A percentile compares a stretch with the other conserved stretches of the same genome.
phyloP scores from a whole-genome alignment of 2,888 invertebrate genomes.

The Drosophila bunnanda region DNA sequence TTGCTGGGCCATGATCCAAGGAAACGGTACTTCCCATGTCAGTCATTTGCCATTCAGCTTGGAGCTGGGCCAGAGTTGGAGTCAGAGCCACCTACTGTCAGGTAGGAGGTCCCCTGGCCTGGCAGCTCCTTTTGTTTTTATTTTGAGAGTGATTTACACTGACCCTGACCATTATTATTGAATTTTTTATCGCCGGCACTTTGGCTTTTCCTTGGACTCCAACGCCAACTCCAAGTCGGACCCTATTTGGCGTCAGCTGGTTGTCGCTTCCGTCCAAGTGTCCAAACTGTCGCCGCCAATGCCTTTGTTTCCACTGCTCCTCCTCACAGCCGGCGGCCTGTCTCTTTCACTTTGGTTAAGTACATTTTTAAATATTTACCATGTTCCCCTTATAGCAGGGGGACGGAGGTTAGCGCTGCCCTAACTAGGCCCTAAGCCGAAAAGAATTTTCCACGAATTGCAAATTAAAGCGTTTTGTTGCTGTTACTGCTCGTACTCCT shows the following conservation, averaged over 20 bases:
- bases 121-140: conserved; percentile 9
- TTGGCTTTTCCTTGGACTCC: neutral
- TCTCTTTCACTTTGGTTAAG: conserved; percentile 78
- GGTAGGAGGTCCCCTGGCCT: conserved; percentile 27
- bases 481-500: conserved; percentile 18
- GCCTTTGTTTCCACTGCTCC: conserved; percentile 39
- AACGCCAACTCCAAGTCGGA: neutral
- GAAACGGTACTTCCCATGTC: conserved; percentile 71
- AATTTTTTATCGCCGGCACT: conserved; percentile 42
- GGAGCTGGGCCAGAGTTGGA: neutral
- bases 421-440: conserved; percentile 60
- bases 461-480: conserved; percentile 77
- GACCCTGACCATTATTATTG: conserved; percentile 69
- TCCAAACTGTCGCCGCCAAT: conserved; percentile 73
- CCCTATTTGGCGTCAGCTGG: conserved; percentile 62
- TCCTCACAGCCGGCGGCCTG: conserved; percentile 39
- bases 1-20: conserved; percentile 34
- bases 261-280: conserved; percentile 72
- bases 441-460: conserved; percentile 82
- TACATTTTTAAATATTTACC: conserved; percentile 79
- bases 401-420: too few species aligned
- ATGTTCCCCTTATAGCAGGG: conserved; percentile 47
- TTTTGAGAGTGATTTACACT: conserved; percentile 62
- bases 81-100: conserved; percentile 42
- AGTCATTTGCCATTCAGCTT: conserved; percentile 69